These are phyloP conservation scores for Pitta sordida DNA, from an alignment of 2,113 vertebrate species.

Conservation along the genomic window DNA sequence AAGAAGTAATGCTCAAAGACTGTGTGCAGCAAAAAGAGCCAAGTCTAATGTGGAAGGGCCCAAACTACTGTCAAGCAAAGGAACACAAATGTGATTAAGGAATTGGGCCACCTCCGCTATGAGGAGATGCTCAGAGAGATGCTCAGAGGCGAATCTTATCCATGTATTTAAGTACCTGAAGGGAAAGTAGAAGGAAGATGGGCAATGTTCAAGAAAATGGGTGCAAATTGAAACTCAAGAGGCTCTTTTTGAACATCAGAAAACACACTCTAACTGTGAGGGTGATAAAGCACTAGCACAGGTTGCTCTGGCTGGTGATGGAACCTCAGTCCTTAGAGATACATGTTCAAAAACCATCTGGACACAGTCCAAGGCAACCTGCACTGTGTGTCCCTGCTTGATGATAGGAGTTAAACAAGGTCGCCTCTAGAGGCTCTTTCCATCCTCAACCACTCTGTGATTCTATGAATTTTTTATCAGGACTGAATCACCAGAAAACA, in stretches of 20 bases:
- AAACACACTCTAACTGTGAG: not conserved
- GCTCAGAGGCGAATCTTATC: not conserved
- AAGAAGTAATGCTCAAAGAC: not conserved
- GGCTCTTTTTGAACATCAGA: not conserved
- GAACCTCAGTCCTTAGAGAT: not conserved
- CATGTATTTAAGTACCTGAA: not conserved
- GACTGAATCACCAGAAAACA: not conserved
- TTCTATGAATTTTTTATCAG: not conserved
- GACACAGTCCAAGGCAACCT: not conserved
- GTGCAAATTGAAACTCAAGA: not conserved
- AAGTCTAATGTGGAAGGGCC: not conserved
- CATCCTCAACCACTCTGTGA: not conserved
- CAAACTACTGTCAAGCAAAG: not conserved
- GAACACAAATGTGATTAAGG: not conserved
- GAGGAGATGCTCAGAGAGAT: not conserved
- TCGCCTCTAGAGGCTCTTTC: not conserved
- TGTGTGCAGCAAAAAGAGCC: not conserved
- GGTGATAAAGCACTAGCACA: not conserved
- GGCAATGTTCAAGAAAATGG: not conserved
- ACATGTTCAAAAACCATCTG: not conserved
- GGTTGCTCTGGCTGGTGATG: not conserved
- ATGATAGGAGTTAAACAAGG: not conserved
- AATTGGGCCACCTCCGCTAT: not conserved
- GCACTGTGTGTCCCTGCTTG: not conserved
- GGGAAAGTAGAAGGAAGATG: not conserved